A percentile compares a stretch with the other conserved stretches of the same genome.
These are phyloP conservation scores for Drosophila greeni DNA, from an alignment of 2,888 invertebrate genomes.

Conservation along the genomic window DNA sequence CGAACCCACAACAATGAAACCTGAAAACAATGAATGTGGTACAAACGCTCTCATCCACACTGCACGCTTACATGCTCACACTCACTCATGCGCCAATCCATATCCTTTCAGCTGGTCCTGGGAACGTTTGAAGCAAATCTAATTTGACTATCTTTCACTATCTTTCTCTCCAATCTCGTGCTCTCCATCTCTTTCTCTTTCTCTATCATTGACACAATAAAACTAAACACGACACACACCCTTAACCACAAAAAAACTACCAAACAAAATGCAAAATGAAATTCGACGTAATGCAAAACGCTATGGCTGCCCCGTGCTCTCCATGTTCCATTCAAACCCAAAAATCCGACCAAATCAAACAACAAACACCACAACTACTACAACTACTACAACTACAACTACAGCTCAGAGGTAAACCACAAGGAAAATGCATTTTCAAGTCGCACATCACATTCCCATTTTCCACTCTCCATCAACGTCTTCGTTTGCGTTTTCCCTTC, in stretches of 20 bases:
- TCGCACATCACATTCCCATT: constrained; percentile 51
- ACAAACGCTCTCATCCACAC: constrained; percentile 27
- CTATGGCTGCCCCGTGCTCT: constrained; percentile 46
- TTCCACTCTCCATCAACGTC: constrained; percentile 36
- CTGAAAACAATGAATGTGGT: constrained; percentile 63
- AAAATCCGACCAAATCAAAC: constrained; percentile 44
- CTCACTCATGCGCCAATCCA: constrained; percentile 36
- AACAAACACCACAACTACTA: constrained; percentile 42
- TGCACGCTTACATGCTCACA: constrained; percentile 14
- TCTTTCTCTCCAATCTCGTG: constrained; percentile 57
- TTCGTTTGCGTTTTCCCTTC: constrained; percentile 4
- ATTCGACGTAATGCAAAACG: constrained; percentile 39
- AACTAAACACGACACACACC: constrained; percentile 37
- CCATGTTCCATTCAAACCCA: constrained; percentile 32
- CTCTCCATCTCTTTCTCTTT: constrained; percentile 34
- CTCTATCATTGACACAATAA: constrained; percentile 33
- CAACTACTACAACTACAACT: constrained; percentile 44
- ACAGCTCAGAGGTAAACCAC: constrained; percentile 78
- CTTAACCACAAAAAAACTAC: constrained; percentile 12
- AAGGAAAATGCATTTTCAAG: constrained; percentile 60
- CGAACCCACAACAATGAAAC: constrained; percentile 56
- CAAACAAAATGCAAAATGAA: constrained; percentile 32
- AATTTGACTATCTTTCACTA: constrained; percentile 75
- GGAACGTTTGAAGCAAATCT: constrained; percentile 79
- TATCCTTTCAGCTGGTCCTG: constrained; percentile 77